Evolutionary conservation across 2,797 vertebrate genomes (phyloP).

Genomic region (Eulemur mongoz): DNA sequence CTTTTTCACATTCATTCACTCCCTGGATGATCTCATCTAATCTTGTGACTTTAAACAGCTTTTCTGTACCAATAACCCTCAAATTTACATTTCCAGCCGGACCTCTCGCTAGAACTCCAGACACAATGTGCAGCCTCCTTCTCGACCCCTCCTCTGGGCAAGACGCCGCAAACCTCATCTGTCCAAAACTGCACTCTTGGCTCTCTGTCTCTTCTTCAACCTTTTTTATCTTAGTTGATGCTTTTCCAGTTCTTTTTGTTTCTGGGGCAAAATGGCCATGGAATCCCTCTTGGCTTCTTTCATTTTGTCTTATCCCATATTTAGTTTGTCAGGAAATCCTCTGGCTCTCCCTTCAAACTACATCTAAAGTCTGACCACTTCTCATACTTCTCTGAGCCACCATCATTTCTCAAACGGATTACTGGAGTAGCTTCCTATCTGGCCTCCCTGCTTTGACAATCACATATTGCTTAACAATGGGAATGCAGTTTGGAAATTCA

Average conservation of each 20-base stretch:
- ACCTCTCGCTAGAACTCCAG: not conserved
- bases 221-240: not conserved
- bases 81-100: not conserved
- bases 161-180: rapidly evolving
- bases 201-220: not conserved
- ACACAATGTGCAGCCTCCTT: not conserved
- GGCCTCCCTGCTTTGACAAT: not conserved
- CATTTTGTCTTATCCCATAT: not conserved
- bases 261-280: not conserved
- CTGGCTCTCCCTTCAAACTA: not conserved
- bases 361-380: not conserved
- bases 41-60: not conserved
- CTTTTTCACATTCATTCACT: not conserved
- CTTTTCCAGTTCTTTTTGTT: not conserved
- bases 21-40: not conserved
- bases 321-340: not conserved
- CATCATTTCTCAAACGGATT: not conserved
- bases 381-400: not conserved
- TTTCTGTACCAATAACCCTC: not conserved
- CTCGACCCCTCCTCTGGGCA: not conserved
- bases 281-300: not conserved
- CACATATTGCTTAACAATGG: not conserved
- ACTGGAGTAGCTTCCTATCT: not conserved
- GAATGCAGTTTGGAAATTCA: not conserved
- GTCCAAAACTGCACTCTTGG: not conserved